Base-by-base conservation (phyloP, 92 coral and sea anemone species). In the Plumapathes pennacea region DNA sequence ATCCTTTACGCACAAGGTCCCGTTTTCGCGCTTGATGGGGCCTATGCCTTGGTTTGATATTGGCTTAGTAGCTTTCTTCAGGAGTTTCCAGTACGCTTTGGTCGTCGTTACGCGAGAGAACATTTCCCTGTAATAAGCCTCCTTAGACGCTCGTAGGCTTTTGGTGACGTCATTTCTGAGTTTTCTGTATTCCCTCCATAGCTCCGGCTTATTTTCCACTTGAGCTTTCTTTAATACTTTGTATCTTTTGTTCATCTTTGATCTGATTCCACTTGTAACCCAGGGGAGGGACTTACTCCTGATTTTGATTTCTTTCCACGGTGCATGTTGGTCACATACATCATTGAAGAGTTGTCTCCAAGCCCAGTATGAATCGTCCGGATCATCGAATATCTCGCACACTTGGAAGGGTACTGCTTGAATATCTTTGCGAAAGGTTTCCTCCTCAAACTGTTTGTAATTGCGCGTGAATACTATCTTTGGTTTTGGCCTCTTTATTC, bases 191-290 rank as follows among this genome's bases (percentile, higher is more conserved):
- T 18, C 54, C 14, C 46, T 17, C 86, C 80, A 79, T 12, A 43
- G 62, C n/a, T 62, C 59, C 10, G 25, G 52, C 25, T 51, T 40
- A 46, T 64, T 57, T 4, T 65, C 10, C 31, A 40, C 19, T 19
- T 47, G 56, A 25, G 55, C 80, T 37, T 32, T 56, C 32, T 46
- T 14, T 12, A 54, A 55, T 8, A 49, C 46, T 49, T 71, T 79
- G 29, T 28, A 71, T 0, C 77, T 38, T 39, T 55, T 14, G 29
- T 69, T 70, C 69, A 78, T 71, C 68, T 19, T 6, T 25, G 70
- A 79, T 23, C 75, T 50, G 25, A 64, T 71, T 55, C 64, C 69
- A 3, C 63, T 67, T n/a, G 70, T 57, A 19, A 80, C 64, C 71
- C 86, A 80, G 3, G 76, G 81, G 2, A 72, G 50, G 6, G 86